Evolutionary conservation across 2,113 vertebrate species (phyloP), one percentile per base, ranked within the genome.

Genomic region (Notothenia coriiceps): DNA sequence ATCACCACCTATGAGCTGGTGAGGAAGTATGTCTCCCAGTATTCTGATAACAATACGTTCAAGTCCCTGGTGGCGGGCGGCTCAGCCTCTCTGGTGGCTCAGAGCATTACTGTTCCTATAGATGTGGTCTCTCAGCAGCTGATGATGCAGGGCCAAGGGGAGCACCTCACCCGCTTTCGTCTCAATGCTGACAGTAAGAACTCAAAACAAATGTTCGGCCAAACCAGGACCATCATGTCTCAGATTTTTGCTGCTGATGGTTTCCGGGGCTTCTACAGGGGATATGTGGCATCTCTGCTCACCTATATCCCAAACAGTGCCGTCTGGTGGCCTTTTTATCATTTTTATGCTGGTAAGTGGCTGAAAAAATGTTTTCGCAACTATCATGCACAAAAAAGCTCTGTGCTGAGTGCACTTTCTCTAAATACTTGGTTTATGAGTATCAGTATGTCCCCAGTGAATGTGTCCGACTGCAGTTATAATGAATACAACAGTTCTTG

Each of bases 251-350:
- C 88, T 50, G 95, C 93, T 0, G 98, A 99, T 0, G 98, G 98
- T 3, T 90, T 97, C 1, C 86, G 95, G 0, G 98, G 98, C 0
- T 99, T 99, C 95, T 99, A 99, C 93, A 91, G 97, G n/a, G 98
- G 98, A 59, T 99, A 99, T 0, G 96, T 98, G 74, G 98, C 98
- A 22, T 99, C 98, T 0, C 92, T 99, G 55, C 96, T 99, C 49
- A 99, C 98, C 33, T 99, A 99, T 65, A 99, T 99, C 86, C 98
- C 98, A 7, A 99, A 99, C 94, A 99, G 98, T 2, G 98, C 98
- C 0, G 96, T 96, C 13, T 99, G 98, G 98, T 99, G 98, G 98
- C 98, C 98, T 63, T 99, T 99, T 93, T 99, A 99, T 82, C 98
- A 99, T 86, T 98, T 99, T 76, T 99, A 99, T 35, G 96, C 96